Percentiles rank a stretch among this genome's conserved stretches.
These are phyloP conservation scores for Eurytoma californica DNA, from an alignment of 2,888 invertebrate species.

Conservation along the genomic window DNA sequence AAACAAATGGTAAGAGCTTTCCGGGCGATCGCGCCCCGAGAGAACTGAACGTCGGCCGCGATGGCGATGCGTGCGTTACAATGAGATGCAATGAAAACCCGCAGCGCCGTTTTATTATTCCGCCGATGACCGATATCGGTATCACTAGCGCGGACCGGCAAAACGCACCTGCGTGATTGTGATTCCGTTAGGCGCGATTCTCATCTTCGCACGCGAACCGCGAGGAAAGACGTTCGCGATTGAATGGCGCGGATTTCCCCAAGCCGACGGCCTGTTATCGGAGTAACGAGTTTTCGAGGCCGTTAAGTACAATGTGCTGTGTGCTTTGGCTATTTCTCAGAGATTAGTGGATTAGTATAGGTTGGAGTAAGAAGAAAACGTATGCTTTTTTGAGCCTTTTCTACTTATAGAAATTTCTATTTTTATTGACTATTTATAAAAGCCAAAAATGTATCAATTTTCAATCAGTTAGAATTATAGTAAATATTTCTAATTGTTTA, in stretches of 20 bases:
- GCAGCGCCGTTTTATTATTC: slow-evolving; percentile 13
- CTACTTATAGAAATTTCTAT: too few species aligned
- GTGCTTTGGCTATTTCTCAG: too few species aligned
- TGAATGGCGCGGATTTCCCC: background rate
- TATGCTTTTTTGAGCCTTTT: too few species aligned
- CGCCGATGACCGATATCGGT: background rate
- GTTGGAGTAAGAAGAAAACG: too few species aligned
- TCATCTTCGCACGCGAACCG: background rate
- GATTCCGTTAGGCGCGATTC: background rate
- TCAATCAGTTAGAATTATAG: too few species aligned
- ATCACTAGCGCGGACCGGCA: background rate
- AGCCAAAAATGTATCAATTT: too few species aligned
- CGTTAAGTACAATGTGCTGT: background rate
- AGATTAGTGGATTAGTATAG: too few species aligned
- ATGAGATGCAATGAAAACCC: background rate
- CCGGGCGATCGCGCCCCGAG: background rate
- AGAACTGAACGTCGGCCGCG: background rate
- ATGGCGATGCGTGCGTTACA: too few species aligned
- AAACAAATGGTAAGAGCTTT: slow-evolving; percentile 89
- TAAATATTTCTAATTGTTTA: too few species aligned
- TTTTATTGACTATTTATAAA: too few species aligned
- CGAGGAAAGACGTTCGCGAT: background rate
- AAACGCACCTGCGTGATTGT: background rate
- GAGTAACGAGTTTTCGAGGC: background rate
- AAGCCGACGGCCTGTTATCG: background rate